Conservation (phyloP, 2,797 vertebrate genomes). For the Leuciscus waleckii region DNA sequence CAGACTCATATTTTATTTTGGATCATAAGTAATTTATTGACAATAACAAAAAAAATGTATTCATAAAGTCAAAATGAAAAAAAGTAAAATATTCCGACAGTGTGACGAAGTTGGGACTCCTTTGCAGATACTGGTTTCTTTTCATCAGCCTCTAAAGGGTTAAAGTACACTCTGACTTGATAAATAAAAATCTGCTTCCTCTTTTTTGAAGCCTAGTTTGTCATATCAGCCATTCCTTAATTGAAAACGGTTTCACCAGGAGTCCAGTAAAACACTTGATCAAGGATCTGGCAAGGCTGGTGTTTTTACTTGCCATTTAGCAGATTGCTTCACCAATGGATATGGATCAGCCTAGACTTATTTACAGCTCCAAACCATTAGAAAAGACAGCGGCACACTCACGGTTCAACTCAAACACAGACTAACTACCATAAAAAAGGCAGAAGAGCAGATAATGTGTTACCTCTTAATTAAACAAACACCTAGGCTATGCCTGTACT, state of each 20-base stretch:
- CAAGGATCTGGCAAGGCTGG: constrained; percentile 35
- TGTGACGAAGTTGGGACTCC: background rate
- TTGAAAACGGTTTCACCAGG: background rate
- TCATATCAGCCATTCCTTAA: constrained; percentile 5
- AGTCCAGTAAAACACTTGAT: constrained; percentile 21
- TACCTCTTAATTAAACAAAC: constrained; percentile 92
- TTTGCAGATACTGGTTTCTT: background rate
- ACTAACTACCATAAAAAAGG: constrained; percentile 84
- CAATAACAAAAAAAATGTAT: background rate
- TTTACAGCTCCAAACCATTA: constrained; percentile 83
- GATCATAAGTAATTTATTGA: background rate
- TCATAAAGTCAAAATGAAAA: background rate
- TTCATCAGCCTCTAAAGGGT: background rate
- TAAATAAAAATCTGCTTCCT: background rate
- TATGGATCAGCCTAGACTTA: constrained; percentile 74
- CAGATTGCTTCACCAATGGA: constrained; percentile 56
- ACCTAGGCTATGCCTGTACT: constrained; percentile 79
- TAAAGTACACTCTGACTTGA: background rate
- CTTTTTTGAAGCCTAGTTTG: background rate
- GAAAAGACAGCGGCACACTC: constrained; percentile 69
- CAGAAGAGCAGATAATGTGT: constrained; percentile 78
- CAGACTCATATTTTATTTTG: background rate
- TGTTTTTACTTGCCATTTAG: constrained; percentile 45
- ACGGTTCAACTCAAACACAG: constrained; percentile 72
- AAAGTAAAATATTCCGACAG: background rate